Evolutionary conservation across 2,797 vertebrate species (phyloP).

Genomic region (Morelia viridis): DNA sequence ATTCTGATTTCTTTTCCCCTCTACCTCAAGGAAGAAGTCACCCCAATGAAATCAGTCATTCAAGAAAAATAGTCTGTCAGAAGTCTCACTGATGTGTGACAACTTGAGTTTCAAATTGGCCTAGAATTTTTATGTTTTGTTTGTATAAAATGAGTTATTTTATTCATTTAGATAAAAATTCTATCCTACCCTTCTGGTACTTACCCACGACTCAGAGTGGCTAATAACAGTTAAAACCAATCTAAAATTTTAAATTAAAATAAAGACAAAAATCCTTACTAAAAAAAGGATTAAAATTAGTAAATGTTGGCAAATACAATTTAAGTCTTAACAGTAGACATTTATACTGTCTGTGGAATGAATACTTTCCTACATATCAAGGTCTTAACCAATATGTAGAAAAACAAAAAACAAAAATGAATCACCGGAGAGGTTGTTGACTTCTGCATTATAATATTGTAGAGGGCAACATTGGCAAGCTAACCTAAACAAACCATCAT

Average conservation of each 20-base stretch:
- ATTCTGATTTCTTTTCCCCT: neutral
- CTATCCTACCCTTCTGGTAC: neutral
- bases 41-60: slow-evolving; percentile 34
- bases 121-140: slow-evolving; percentile 5
- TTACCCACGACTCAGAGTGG: no score
- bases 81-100: slow-evolving; percentile 35
- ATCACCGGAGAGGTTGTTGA: neutral
- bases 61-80: slow-evolving; percentile 48
- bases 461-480: neutral
- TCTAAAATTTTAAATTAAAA: no score
- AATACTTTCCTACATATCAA: neutral
- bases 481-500: neutral
- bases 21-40: neutral
- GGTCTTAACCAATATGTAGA: neutral
- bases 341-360: neutral
- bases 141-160: neutral
- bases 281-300: neutral
- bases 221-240: no score
- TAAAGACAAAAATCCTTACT: no score
- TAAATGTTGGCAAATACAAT: neutral
- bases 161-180: neutral
- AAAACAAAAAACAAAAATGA: neutral
- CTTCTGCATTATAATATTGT: no score
- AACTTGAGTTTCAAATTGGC: slow-evolving; percentile 14
- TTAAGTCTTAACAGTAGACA: neutral